phyloP scores from a whole-genome alignment of 2,113 vertebrate species.

The Toxostoma redivivum region DNA sequence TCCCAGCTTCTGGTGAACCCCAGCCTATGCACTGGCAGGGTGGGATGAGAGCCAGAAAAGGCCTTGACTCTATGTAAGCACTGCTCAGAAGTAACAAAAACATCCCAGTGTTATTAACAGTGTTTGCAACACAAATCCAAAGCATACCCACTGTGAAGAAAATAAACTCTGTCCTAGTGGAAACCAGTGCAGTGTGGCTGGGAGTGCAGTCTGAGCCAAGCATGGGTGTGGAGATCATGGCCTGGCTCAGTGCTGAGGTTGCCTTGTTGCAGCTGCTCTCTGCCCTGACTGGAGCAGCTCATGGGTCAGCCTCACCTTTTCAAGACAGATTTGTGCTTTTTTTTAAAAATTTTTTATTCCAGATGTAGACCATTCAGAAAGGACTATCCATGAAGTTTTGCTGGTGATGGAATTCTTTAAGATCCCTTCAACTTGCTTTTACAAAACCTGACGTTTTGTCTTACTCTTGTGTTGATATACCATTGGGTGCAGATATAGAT shows the following conservation, averaged over 20 bases:
- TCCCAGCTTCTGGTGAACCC: background rate
- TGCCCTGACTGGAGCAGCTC: background rate
- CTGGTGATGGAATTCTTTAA: background rate
- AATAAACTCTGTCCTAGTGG: background rate
- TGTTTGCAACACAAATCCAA: background rate
- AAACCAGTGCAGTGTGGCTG: background rate
- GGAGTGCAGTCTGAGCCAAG: background rate
- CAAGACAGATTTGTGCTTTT: background rate
- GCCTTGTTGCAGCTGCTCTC: background rate
- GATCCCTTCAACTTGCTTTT: background rate
- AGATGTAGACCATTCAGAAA: accelerated
- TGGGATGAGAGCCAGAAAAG: background rate
- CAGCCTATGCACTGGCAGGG: background rate
- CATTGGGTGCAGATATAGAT: background rate
- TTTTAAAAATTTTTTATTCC: background rate
- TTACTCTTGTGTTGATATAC: background rate
- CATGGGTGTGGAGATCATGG: accelerated
- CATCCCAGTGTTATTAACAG: background rate
- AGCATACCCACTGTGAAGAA: background rate
- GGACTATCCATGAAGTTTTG: background rate
- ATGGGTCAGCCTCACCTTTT: background rate
- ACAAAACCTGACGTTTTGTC: background rate
- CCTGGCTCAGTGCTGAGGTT: background rate
- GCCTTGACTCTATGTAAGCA: background rate
- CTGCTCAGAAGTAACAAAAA: background rate